phyloP scores from a whole-genome alignment of 2,113 vertebrate genomes.

The Pseudorhombus dupliciocellatus region DNA sequence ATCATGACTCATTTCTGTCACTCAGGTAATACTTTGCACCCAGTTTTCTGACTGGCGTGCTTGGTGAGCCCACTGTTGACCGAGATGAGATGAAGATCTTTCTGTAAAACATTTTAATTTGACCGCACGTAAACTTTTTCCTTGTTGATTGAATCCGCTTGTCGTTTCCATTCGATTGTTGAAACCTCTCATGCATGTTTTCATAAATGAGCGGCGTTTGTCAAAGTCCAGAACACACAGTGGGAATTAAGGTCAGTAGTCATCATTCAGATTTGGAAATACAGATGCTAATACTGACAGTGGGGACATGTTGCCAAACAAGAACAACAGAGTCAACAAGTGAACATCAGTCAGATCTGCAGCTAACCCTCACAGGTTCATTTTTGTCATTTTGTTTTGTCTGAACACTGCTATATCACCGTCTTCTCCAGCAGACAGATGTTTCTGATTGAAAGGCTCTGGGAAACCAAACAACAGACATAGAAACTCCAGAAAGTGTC shows the following conservation, averaged over 20 bases:
- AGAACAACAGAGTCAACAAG: neutral
- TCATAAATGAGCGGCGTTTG: neutral
- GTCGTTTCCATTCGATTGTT: neutral
- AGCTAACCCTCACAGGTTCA: neutral
- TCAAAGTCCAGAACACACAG: neutral
- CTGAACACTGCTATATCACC: too few relatives aligned
- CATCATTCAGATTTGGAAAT: neutral
- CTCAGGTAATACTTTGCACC: conserved; percentile 26
- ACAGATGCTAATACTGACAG: neutral
- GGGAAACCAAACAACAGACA: neutral
- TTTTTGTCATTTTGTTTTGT: too few relatives aligned
- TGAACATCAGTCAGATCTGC: neutral
- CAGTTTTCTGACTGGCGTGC: conserved; percentile 10
- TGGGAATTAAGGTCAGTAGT: neutral
- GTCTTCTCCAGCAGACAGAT: neutral
- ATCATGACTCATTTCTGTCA: conserved; percentile 8
- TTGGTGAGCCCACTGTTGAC: neutral
- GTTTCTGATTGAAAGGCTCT: neutral
- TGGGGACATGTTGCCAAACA: neutral
- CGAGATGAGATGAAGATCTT: neutral
- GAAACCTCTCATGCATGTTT: neutral
- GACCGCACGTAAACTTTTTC: neutral
- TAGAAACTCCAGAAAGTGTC: neutral
- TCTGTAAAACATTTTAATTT: neutral
- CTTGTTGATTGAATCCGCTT: neutral